Conservation (phyloP, 2,797 vertebrate species). For the Malacoctenus gilli region DNA sequence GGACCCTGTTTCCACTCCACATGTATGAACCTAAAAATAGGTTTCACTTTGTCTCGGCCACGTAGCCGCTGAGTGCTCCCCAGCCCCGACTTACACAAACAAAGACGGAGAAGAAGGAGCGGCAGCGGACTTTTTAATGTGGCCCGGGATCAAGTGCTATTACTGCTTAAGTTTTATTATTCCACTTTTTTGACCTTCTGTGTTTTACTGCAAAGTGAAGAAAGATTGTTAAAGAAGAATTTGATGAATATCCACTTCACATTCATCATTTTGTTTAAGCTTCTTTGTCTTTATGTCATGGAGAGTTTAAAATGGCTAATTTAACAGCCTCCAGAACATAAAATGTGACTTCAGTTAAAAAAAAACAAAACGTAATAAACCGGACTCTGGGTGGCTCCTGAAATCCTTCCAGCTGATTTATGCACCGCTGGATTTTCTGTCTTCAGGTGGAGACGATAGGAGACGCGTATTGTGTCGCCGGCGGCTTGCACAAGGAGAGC, state of each 20-base stretch:
- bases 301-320: constrained; percentile 14
- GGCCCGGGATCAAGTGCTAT: constrained; percentile 40
- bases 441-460: constrained; percentile 98
- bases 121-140: constrained; percentile 36
- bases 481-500: constrained; percentile 94
- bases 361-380: background rate
- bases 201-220: constrained; percentile 19
- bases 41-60: constrained; percentile 65
- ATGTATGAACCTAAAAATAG: constrained; percentile 81
- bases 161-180: constrained; percentile 46
- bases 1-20: constrained; percentile 79
- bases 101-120: constrained; percentile 14
- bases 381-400: background rate
- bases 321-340: background rate
- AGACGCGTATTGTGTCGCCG: constrained; percentile 97
- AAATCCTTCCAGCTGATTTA: background rate
- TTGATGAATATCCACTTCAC: constrained; percentile 41
- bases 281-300: constrained; percentile 14
- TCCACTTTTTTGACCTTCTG: constrained; percentile 16
- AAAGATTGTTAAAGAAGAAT: constrained; percentile 18
- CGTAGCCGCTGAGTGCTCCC: constrained; percentile 60
- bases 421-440: constrained; percentile 11
- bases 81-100: constrained; percentile 52
- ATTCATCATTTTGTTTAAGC: constrained; percentile 25
- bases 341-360: constrained; percentile 1